Base-by-base conservation (phyloP, 2,888 invertebrate genomes). In the Blomia tropicalis region DNA sequence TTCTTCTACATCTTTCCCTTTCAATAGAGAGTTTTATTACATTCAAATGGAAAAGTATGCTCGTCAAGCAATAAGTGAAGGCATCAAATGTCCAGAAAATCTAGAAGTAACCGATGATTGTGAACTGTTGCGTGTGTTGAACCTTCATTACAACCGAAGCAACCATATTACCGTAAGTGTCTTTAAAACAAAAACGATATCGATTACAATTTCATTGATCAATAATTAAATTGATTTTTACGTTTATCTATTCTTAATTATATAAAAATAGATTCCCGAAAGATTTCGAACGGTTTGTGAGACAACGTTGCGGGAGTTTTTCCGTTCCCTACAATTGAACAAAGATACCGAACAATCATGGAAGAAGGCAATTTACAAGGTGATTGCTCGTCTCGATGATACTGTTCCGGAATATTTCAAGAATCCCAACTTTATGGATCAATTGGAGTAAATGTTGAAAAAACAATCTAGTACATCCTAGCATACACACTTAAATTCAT, bases 1-100 rank as follows among this genome's bases (percentile, higher is more conserved):
- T 47, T 47, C 51, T 47, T 1, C 2, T 17, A 31, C 51, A 22
- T 60, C 62, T 66, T 63, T 66, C 67, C 71, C 70, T 70, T 68
- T 70, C 80, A 80, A 58, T 83, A 99, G 98, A 78, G 98, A 98
- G 80, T 98, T 99, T 81, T 98, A 92, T 82, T 98, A 99, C 79
- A 98, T 98, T 75, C 98, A 99, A 79, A 99, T 98, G 96, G 98
- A 99, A 80, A 99, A 99, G 77, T 98, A 93, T 78, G 96, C 96
- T 67, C 82, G 96, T 70, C 95, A 96, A 77, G 90, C 93, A 58
- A 85, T 98, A 71, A 89, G 90, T 70, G 96, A 99, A 78, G 96
- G 96, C 66, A 81, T 91, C 71, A 89, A 90, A 76, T 83, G 82
- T 71, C 82, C 85, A 23, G 93, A 95, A 69, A 93, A 96, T 73